Conservation (phyloP, 2,888 invertebrate genomes). For the Lycia hirtaria region DNA sequence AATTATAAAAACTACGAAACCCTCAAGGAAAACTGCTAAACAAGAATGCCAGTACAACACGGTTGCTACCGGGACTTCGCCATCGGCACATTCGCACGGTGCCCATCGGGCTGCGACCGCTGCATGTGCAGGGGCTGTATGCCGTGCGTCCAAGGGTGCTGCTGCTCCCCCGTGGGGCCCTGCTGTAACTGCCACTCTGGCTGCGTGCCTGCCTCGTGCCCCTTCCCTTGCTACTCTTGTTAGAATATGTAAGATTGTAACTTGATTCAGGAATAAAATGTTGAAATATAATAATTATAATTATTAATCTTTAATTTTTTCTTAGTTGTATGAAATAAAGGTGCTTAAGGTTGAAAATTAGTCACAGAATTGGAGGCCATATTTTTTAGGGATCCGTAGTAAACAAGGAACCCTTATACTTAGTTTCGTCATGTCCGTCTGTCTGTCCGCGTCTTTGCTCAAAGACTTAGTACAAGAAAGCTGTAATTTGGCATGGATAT, state of each 20-base stretch:
- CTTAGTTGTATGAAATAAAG: too few species aligned
- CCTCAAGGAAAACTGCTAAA: not conserved
- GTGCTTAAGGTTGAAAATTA: too few species aligned
- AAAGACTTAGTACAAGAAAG: too few species aligned
- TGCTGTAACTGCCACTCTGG: constrained; percentile 58
- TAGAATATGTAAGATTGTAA: not conserved
- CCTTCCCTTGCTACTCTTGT: constrained; percentile 3
- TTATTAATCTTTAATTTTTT: too few species aligned
- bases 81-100: constrained; percentile 66
- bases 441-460: too few species aligned
- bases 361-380: too few species aligned
- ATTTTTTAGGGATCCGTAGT: too few species aligned
- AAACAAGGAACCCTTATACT: too few species aligned
- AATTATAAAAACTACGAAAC: not conserved
- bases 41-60: constrained; percentile 59
- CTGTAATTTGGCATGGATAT: too few species aligned
- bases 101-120: constrained; percentile 63
- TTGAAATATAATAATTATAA: not conserved
- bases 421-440: too few species aligned
- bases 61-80: constrained; percentile 70
- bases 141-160: constrained; percentile 54
- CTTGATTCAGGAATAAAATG: not conserved
- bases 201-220: constrained; percentile 17
- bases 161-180: constrained; percentile 61
- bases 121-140: constrained; percentile 48